Conservation (phyloP, 2,888 invertebrate genomes). For the Pasiphila rectangulata region DNA sequence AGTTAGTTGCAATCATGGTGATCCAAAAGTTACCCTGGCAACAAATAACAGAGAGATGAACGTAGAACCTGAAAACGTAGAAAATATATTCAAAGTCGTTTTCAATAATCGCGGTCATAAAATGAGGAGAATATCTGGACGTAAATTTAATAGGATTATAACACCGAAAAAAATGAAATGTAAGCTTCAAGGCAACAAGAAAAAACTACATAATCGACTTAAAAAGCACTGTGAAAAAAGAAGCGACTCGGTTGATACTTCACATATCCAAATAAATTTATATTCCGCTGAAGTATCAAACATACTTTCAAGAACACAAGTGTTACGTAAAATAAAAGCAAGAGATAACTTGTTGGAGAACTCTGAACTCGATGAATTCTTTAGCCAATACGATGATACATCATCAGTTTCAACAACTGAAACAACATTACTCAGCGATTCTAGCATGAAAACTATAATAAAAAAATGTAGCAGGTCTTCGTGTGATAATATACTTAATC, state of each 20-base stretch:
- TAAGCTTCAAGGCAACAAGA: slow-evolving; percentile 35
- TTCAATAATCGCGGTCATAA: slow-evolving; percentile 29
- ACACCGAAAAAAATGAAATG: slow-evolving; percentile 39
- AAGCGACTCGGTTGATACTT: slow-evolving; percentile 23
- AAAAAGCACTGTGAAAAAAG: slow-evolving; percentile 40
- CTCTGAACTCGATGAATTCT: slow-evolving; percentile 18
- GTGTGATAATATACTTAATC: background rate
- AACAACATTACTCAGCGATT: slow-evolving; percentile 38
- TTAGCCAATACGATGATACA: slow-evolving; percentile 29
- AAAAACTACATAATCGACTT: slow-evolving; percentile 30
- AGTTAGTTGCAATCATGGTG: background rate
- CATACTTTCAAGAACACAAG: slow-evolving; percentile 39
- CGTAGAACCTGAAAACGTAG: slow-evolving; percentile 28
- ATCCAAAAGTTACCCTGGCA: background rate
- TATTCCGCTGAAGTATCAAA: slow-evolving; percentile 38
- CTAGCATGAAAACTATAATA: slow-evolving; percentile 49
- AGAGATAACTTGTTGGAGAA: slow-evolving; percentile 49
- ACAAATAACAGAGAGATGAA: background rate
- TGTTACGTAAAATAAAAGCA: slow-evolving; percentile 47
- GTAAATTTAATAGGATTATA: slow-evolving; percentile 40
- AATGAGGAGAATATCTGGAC: slow-evolving; percentile 22
- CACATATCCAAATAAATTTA: slow-evolving; percentile 37
- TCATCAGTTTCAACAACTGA: slow-evolving; percentile 36
- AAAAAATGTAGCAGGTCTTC: slow-evolving; percentile 34
- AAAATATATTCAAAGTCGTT: slow-evolving; percentile 35